phyloP scores from a whole-genome alignment of 2,797 vertebrate genomes.

The Potorous gilbertii region DNA sequence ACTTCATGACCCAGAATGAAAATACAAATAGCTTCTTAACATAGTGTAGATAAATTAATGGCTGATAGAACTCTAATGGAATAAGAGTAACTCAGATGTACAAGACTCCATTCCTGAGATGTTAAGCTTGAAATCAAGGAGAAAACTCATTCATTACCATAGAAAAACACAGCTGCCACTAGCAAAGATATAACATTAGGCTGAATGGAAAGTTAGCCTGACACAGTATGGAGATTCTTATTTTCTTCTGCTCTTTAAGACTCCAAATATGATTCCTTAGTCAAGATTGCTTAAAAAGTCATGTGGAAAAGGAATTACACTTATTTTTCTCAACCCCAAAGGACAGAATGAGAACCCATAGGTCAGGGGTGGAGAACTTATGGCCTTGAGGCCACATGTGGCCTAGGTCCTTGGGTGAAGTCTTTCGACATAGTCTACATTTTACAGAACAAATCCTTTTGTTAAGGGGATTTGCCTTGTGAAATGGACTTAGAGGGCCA shows the following conservation, averaged over 20 bases:
- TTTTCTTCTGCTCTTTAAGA: slow-evolving; percentile 4
- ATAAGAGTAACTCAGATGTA: background rate
- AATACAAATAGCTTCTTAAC: slow-evolving; percentile 22
- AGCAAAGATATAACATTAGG: slow-evolving; percentile 16
- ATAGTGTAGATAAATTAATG: slow-evolving; percentile 49
- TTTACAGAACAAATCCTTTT: too few species aligned
- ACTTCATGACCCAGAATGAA: background rate
- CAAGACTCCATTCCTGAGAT: background rate
- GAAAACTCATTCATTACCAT: background rate
- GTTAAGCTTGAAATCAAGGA: slow-evolving; percentile 36
- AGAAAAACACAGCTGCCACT: slow-evolving; percentile 28
- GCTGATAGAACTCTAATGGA: background rate
- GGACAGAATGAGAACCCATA: background rate
- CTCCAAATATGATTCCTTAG: background rate
- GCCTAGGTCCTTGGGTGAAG: too few species aligned
- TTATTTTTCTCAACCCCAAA: background rate
- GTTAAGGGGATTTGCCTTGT: too few species aligned
- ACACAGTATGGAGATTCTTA: background rate
- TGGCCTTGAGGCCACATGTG: too few species aligned
- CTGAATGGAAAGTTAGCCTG: background rate
- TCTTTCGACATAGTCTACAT: too few species aligned
- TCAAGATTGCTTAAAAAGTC: background rate
- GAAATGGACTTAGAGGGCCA: too few species aligned
- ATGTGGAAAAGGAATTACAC: background rate
- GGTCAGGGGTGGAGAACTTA: too few species aligned